Evolutionary conservation across 2,888 invertebrate species (phyloP).

Genomic region (Aromia moschata): DNA sequence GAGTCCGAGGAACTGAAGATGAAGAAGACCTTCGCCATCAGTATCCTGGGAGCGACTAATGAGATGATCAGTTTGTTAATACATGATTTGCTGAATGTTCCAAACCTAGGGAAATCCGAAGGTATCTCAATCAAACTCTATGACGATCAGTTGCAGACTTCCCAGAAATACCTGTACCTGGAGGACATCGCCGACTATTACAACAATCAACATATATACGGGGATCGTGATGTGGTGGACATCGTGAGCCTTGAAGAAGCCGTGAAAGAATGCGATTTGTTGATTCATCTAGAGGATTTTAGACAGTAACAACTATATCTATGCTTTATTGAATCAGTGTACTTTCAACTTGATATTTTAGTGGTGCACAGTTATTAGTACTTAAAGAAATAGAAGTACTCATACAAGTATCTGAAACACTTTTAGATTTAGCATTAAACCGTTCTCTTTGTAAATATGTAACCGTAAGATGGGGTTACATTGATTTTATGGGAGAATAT

Average conservation of each 20-base stretch:
- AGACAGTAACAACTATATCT: no score
- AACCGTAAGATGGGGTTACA: no score
- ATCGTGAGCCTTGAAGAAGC: conserved; percentile 63
- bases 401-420: no score
- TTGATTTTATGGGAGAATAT: no score
- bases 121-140: conserved; percentile 45
- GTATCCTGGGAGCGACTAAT: conserved; percentile 52
- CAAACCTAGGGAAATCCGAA: conserved; percentile 40
- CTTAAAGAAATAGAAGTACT: no score
- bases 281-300: conserved; percentile 66
- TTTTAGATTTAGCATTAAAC: no score
- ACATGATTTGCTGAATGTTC: conserved; percentile 49
- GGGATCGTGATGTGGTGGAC: conserved; percentile 46
- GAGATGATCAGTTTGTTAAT: conserved; percentile 49
- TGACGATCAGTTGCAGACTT: conserved; percentile 44
- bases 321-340: no score
- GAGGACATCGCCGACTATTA: conserved; percentile 32
- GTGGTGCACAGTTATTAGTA: background rate
- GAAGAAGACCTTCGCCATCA: conserved; percentile 31
- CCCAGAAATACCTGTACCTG: conserved; percentile 15
- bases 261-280: conserved; percentile 64
- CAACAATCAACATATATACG: conserved; percentile 49
- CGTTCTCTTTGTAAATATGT: no score
- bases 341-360: no score
- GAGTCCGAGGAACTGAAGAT: conserved; percentile 11